Evolutionary conservation across 2,113 vertebrate species (phyloP).

Genomic region (Aspidoscelis tigris): DNA sequence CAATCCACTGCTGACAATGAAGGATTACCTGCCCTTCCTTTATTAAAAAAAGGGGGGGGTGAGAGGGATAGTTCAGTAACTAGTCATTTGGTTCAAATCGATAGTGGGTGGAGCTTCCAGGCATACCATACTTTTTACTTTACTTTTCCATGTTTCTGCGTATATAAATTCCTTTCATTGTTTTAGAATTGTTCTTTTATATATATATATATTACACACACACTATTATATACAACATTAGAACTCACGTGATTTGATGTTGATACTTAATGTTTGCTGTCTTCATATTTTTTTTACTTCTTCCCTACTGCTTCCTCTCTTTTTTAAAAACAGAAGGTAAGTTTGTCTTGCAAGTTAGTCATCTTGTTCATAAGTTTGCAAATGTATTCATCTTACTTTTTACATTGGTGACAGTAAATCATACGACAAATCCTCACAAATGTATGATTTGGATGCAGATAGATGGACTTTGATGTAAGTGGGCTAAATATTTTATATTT

Average conservation of each 20-base stretch:
- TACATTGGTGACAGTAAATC: conserved; percentile 20
- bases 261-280: conserved; percentile 49
- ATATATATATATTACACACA: too few relatives aligned
- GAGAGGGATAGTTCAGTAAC: too few relatives aligned
- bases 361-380: conserved; percentile 25
- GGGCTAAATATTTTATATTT: not conserved
- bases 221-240: not conserved
- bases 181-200: too few relatives aligned
- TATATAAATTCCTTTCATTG: too few relatives aligned
- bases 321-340: conserved; percentile 95
- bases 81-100: too few relatives aligned
- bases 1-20: too few relatives aligned
- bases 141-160: too few relatives aligned
- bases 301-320: conserved; percentile 83
- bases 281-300: conserved; percentile 81
- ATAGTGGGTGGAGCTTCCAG: too few relatives aligned
- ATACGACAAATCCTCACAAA: conserved; percentile 34
- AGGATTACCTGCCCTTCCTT: too few relatives aligned
- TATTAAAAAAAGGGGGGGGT: too few relatives aligned
- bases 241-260: not conserved
- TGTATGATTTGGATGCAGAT: conserved; percentile 7
- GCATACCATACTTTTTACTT: too few relatives aligned
- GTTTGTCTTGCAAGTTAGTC: conserved; percentile 66
- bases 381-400: conserved; percentile 30
- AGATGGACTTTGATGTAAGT: conserved; percentile 29